phyloP scores from a whole-genome alignment of 2,797 vertebrate species.

The Characodon lateralis region DNA sequence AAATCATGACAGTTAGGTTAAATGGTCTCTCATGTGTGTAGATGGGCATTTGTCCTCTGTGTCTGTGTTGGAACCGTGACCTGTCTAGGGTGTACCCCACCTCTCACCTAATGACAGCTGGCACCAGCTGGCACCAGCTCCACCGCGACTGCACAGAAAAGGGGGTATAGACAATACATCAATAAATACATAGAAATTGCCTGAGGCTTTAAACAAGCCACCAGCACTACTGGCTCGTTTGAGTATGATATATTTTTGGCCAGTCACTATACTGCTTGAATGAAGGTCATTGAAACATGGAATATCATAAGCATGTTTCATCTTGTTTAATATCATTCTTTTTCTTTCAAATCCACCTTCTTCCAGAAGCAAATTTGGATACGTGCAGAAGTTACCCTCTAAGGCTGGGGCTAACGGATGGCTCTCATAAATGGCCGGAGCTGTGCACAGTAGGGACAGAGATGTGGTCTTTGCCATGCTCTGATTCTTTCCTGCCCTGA shows the following conservation, averaged over 20 bases:
- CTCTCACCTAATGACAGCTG: too few relatives aligned
- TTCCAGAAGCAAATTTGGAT: constrained; percentile 26
- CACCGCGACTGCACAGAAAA: too few relatives aligned
- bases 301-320: background rate
- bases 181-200: constrained; percentile 20
- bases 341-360: background rate
- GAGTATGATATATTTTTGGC: constrained; percentile 18
- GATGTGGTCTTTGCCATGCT: constrained; percentile 65
- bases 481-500: constrained; percentile 64
- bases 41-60: too few relatives aligned
- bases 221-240: constrained; percentile 37
- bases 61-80: too few relatives aligned
- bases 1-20: too few relatives aligned
- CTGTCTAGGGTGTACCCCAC: too few relatives aligned
- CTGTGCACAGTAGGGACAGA: constrained; percentile 47
- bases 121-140: too few relatives aligned
- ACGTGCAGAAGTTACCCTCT: constrained; percentile 36
- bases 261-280: constrained; percentile 15
- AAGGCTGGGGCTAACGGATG: constrained; percentile 70
- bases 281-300: constrained; percentile 7
- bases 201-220: constrained; percentile 39
- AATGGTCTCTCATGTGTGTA: too few relatives aligned
- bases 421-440: constrained; percentile 55
- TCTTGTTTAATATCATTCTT: constrained; percentile 4
- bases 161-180: too few relatives aligned